Conservation (phyloP, 2,113 vertebrate genomes). For the Caracal caracal region DNA sequence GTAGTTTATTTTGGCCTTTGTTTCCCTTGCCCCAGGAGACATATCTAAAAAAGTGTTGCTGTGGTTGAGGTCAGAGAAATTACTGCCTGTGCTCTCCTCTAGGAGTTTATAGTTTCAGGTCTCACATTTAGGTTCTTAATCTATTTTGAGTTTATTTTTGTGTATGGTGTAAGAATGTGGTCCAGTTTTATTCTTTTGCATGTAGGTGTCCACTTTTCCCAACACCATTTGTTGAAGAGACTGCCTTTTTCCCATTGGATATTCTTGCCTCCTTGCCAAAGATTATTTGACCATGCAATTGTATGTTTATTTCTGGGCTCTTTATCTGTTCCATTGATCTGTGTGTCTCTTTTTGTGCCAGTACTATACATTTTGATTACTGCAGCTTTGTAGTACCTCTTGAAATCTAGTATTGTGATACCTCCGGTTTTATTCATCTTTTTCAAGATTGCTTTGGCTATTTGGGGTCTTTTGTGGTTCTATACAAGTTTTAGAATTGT, state of each 20-base stretch:
- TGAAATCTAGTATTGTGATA: background rate
- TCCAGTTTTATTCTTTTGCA: background rate
- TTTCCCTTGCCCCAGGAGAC: background rate
- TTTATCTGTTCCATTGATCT: background rate
- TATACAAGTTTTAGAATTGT: background rate
- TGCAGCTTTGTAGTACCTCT: background rate
- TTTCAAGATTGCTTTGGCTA: background rate
- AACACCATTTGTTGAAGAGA: background rate
- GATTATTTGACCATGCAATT: background rate
- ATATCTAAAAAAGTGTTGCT: background rate
- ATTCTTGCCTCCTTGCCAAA: background rate
- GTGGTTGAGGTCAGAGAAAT: background rate
- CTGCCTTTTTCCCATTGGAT: background rate
- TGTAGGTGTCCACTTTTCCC: background rate
- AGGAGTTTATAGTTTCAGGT: background rate
- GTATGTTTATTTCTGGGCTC: background rate
- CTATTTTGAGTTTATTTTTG: background rate
- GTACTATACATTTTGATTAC: background rate
- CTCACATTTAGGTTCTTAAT: background rate
- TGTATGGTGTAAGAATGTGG: background rate
- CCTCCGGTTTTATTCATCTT: background rate
- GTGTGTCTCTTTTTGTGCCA: background rate
- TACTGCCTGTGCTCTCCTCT: background rate
- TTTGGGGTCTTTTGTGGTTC: background rate
- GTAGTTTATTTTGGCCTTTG: background rate